These are phyloP conservation scores for Oceanodroma tethys DNA, from an alignment of 2,113 vertebrate genomes.

Conservation along the genomic window DNA sequence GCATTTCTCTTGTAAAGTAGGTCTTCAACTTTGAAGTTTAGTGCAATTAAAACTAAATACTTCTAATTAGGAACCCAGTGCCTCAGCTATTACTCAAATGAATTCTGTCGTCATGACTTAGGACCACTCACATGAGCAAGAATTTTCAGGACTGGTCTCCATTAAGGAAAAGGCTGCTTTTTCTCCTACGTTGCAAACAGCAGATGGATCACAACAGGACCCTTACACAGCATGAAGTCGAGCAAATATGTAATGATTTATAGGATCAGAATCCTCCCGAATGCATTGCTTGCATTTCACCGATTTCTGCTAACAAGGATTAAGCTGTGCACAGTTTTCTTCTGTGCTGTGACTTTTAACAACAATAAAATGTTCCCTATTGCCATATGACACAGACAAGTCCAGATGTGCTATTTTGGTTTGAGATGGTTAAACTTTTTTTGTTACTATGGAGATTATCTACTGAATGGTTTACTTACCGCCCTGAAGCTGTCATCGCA, in stretches of 20 bases:
- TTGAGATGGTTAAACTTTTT: constrained; percentile 82
- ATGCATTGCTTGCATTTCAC: neutral
- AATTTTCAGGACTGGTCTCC: neutral
- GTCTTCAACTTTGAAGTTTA: neutral
- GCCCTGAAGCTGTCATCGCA: constrained; percentile 79
- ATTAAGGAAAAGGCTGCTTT: neutral
- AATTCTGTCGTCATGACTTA: neutral
- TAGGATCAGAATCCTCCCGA: neutral
- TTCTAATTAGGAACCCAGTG: neutral
- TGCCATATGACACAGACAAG: constrained; percentile 62
- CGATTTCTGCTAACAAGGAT: neutral
- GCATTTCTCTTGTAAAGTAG: neutral
- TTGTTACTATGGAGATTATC: constrained; percentile 92
- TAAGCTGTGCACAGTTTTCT: neutral
- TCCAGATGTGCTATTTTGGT: constrained; percentile 74
- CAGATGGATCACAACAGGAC: neutral
- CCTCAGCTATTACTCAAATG: neutral
- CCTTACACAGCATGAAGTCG: neutral
- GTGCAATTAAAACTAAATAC: neutral
- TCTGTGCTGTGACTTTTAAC: constrained; percentile 26
- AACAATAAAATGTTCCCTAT: constrained; percentile 53
- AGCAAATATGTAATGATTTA: constrained; percentile 15
- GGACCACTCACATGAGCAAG: neutral
- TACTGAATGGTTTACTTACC: constrained; percentile 79
- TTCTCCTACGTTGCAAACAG: neutral